Evolutionary conservation across 2,113 vertebrate species (phyloP).

Genomic region (Thamnophis sirtalis): DNA sequence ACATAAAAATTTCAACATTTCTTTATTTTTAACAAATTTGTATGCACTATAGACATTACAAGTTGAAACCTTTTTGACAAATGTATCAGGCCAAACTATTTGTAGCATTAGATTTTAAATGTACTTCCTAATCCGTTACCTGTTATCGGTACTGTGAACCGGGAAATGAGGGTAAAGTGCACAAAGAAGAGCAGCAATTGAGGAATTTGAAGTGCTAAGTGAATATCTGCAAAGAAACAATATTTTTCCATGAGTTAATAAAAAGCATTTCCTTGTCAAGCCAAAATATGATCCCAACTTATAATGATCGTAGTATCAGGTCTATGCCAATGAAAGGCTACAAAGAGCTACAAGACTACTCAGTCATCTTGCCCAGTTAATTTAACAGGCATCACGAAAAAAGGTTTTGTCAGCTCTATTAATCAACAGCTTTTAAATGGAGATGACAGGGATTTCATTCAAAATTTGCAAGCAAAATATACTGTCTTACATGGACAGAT

Average conservation of each 20-base stretch:
- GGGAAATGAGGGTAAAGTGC: slow-evolving; percentile 97
- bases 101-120: not conserved
- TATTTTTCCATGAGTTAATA: not conserved
- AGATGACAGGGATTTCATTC: not conserved
- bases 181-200: slow-evolving; percentile 93
- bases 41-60: not conserved
- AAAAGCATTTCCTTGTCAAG: not conserved
- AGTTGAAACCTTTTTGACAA: not conserved
- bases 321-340: no score
- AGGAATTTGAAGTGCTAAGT: slow-evolving; percentile 92
- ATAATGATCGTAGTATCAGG: not conserved
- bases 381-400: not conserved
- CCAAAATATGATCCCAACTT: not conserved
- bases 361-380: not conserved
- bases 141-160: slow-evolving; percentile 94
- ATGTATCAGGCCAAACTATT: not conserved
- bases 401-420: not conserved
- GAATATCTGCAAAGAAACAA: slow-evolving; percentile 77
- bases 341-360: not conserved
- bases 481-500: not conserved
- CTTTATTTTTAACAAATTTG: not conserved
- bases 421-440: not conserved
- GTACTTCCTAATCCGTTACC: slow-evolving; percentile 62
- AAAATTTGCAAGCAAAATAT: not conserved
- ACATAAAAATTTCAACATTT: not conserved